Evolutionary conservation across 2,888 invertebrate genomes (phyloP), one percentile per base, ranked within the genome.

Genomic region (Timandra comae): DNA sequence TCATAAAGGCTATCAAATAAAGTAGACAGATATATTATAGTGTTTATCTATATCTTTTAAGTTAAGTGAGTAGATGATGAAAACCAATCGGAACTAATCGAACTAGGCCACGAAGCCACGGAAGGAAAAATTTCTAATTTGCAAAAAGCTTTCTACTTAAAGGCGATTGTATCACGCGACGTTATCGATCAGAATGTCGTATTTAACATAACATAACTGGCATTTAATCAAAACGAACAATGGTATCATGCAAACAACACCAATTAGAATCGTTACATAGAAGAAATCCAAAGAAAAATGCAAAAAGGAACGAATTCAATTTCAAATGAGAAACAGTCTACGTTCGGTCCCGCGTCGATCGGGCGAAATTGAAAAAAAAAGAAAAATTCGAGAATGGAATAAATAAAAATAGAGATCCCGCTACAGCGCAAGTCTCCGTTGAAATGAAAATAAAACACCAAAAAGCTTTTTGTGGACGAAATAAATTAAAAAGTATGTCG

Each of bases 361-460:
- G 77, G 54, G 61, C 73, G 69, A 79, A 82, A 85, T 79, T 81
- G 77, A 82, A 84, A 84, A 76, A 74, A 58, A 63, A 57, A 64
- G 66, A 72, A 75, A 75, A 65, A 65, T 56, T 52, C 52, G 16
- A 49, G 61, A 65, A 65, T 50, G 71, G 75, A 80, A 81, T 80
- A 84, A 84, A 85, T 79, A 84, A 85, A 84, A 84, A 84, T 84
- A 84, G 82, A 82, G 77, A 81, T 75, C 71, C 82, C 79, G 80
- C 81, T 81, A 80, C 80, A 79, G 78, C 76, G 81, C 82, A 84
- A 84, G 82, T 84, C 82, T 74, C 74, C 79, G 85, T 79, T 80
- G 85, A 84, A 85, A 82, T 80, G 81, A 67, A 84, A 84, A 85
- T 81, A 80, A 84, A 82, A 78, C 74, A 66, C 66, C 69, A 70